Conservation (phyloP, 2,888 invertebrate genomes). For the Drosophila testacea region DNA sequence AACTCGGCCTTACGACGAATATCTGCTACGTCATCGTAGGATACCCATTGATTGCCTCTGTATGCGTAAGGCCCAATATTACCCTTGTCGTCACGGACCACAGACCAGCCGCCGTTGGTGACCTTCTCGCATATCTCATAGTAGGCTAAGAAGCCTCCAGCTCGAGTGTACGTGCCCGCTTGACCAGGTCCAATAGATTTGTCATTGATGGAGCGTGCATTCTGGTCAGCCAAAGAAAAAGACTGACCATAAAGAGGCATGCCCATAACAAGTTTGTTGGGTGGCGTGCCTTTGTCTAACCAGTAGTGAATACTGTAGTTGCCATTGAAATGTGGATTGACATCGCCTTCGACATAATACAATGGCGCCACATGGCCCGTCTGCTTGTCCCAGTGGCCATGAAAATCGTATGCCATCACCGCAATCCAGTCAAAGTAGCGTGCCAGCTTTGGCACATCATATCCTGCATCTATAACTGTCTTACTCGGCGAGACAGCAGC, state of each 20-base stretch:
- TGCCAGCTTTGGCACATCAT: conserved; percentile 89
- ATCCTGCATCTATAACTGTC: conserved; percentile 90
- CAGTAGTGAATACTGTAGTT: conserved; percentile 91
- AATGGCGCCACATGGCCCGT: conserved; percentile 92
- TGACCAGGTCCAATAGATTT: conserved; percentile 89
- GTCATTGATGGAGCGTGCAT: conserved; percentile 87
- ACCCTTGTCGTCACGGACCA: conserved; percentile 87
- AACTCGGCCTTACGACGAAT: conserved; percentile 88
- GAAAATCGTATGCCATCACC: conserved; percentile 93
- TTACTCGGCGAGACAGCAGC: conserved; percentile 91
- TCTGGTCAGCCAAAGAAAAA: conserved; percentile 88
- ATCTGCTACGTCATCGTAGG: conserved; percentile 90
- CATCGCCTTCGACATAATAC: conserved; percentile 88
- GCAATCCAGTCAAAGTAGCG: conserved; percentile 92
- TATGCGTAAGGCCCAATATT: conserved; percentile 91
- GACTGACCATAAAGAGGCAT: conserved; percentile 92
- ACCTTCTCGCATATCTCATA: conserved; percentile 90
- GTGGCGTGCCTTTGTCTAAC: conserved; percentile 88
- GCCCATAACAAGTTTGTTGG: conserved; percentile 89
- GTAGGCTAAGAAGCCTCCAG: conserved; percentile 91
- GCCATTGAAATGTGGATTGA: conserved; percentile 89
- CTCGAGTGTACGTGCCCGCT: conserved; percentile 89
- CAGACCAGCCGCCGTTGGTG: conserved; percentile 87
- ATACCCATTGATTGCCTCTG: conserved; percentile 91
- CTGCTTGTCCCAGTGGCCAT: conserved; percentile 90